A percentile compares a stretch with the other conserved stretches of the same genome.
phyloP scores from a whole-genome alignment of 2,797 vertebrate species.

The Alfaro cultratus region DNA sequence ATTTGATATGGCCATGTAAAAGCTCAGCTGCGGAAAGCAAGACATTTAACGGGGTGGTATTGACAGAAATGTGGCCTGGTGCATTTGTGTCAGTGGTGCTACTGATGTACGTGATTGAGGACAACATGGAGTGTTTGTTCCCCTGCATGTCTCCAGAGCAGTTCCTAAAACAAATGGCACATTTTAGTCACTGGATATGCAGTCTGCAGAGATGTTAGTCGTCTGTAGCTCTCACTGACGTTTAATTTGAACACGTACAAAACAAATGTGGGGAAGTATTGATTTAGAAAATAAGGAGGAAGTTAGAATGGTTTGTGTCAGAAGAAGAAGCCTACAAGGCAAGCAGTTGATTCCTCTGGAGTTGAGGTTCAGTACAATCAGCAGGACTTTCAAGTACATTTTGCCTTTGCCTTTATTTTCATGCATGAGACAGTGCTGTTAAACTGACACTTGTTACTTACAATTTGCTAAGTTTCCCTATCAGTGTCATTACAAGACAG shows the following conservation, averaged over 20 bases:
- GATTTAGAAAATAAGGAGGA: slow-evolving; percentile 5
- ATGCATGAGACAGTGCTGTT: background rate
- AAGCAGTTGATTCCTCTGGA: background rate
- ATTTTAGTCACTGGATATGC: background rate
- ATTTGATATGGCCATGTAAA: slow-evolving; percentile 64
- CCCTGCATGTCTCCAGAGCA: slow-evolving; percentile 2
- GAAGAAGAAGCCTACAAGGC: background rate
- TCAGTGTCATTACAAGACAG: background rate
- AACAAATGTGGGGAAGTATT: background rate
- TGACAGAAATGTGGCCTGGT: slow-evolving; percentile 54
- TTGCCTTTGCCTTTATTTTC: slow-evolving; percentile 1
- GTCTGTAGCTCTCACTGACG: background rate
- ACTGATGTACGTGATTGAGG: slow-evolving; percentile 29
- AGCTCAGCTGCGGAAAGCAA: slow-evolving; percentile 41
- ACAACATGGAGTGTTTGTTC: slow-evolving; percentile 5
- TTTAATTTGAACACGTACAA: background rate
- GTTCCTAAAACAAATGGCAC: slow-evolving; percentile 13
- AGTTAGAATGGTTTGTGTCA: slow-evolving; percentile 2
- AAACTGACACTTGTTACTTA: background rate
- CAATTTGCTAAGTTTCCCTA: background rate
- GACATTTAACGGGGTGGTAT: slow-evolving; percentile 56
- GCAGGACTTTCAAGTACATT: slow-evolving; percentile 6
- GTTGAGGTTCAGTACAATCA: background rate
- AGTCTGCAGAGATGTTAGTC: slow-evolving; percentile 6
- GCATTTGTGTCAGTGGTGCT: slow-evolving; percentile 28